Conservation (phyloP, 2,888 invertebrate genomes). For the Atethmia centrago region DNA sequence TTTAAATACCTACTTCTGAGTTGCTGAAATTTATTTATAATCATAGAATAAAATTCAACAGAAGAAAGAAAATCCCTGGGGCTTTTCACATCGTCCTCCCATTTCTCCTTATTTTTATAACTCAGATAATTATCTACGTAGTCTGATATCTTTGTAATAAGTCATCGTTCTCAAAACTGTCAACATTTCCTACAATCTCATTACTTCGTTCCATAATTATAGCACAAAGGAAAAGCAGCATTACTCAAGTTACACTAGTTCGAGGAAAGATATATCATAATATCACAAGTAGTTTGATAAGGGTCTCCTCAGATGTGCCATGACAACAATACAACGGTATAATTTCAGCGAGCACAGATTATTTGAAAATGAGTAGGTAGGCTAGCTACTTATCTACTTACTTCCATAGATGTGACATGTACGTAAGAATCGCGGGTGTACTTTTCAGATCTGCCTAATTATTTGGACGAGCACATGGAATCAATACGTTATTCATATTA, state of each 20-base stretch:
- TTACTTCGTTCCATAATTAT: constrained; percentile 1
- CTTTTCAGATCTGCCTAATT: too few relatives aligned
- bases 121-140: not conserved
- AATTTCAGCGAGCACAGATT: not conserved
- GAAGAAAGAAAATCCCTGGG: not conserved
- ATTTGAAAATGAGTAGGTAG: not conserved
- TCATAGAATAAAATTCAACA: not conserved
- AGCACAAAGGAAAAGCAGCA: constrained; percentile 18
- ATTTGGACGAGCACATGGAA: too few relatives aligned
- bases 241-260: constrained; percentile 15
- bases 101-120: not conserved
- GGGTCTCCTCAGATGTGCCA: not conserved
- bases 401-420: too few relatives aligned
- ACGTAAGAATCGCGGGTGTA: too few relatives aligned
- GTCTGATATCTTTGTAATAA: not conserved
- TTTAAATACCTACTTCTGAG: not conserved
- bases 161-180: not conserved
- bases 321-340: too few relatives aligned
- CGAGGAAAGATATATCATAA: not conserved
- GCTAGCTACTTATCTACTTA: not conserved
- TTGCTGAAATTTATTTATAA: not conserved
- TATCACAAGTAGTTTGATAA: constrained; percentile 12
- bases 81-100: not conserved
- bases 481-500: too few relatives aligned
- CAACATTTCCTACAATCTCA: constrained; percentile 1